These are phyloP conservation scores for Diadema setosum DNA, from an alignment of 35 echinoderm and acorn worm species.

Conservation along the genomic window DNA sequence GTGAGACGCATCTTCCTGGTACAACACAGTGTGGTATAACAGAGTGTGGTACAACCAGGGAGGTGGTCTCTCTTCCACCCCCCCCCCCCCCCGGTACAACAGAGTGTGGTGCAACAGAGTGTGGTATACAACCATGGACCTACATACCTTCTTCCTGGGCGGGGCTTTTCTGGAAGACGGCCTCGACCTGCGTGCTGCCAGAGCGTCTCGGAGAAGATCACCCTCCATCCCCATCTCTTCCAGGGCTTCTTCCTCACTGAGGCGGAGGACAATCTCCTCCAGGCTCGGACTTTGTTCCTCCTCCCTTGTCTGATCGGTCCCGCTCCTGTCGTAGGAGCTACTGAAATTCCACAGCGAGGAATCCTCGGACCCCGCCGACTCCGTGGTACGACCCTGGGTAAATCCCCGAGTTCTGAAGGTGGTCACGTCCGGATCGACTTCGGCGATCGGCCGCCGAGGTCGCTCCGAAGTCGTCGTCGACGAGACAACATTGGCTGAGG, in stretches of 20 bases:
- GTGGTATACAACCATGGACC: not conserved
- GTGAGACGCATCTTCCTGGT: no score
- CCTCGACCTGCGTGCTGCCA: not conserved
- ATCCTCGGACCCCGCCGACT: no score
- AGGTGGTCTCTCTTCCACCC: no score
- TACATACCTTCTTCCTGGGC: not conserved
- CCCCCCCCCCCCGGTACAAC: no score
- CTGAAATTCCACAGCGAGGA: not conserved
- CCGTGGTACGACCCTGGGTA: no score
- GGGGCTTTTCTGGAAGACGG: not conserved
- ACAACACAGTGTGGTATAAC: no score
- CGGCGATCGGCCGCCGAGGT: not conserved
- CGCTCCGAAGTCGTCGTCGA: not conserved
- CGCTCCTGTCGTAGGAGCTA: not conserved
- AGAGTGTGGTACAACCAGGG: no score
- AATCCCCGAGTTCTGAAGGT: not conserved
- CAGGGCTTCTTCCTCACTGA: not conserved
- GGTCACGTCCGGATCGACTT: not conserved
- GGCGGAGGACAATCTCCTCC: not conserved
- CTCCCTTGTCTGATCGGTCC: not conserved
- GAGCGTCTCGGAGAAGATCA: not conserved
- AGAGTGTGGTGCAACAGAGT: no score
- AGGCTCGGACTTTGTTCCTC: not conserved
- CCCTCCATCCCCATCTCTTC: not conserved
- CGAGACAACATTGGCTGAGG: not conserved